Conservation (phyloP, 2,113 vertebrate genomes). For the Dolichallabes microphthalmus region DNA sequence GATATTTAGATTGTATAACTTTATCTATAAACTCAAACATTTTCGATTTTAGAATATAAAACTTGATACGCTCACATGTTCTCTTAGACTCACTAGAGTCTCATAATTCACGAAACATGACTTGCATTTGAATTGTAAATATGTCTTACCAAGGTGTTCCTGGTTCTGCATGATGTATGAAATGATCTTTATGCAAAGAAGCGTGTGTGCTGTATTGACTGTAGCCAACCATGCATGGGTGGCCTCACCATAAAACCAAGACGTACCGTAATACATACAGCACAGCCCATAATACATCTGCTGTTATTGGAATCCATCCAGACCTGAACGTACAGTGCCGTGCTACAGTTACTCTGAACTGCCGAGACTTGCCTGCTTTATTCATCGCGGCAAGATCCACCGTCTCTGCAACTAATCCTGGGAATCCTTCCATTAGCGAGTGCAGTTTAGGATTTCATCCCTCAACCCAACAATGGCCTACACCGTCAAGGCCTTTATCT, state of each 20-base stretch:
- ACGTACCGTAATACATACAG: background rate
- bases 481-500: background rate
- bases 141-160: background rate
- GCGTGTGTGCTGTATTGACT: background rate
- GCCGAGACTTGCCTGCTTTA: background rate
- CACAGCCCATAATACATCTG: too few species aligned
- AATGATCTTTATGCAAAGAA: background rate
- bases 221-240: background rate
- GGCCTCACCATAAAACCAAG: background rate
- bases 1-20: background rate
- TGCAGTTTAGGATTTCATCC: constrained; percentile 7
- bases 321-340: background rate
- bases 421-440: constrained; percentile 19
- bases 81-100: background rate
- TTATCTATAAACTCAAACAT: background rate
- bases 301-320: background rate
- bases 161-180: too few species aligned
- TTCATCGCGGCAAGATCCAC: background rate
- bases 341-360: background rate
- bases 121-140: background rate
- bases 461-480: background rate
- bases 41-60: background rate
- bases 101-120: background rate
- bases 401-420: background rate
- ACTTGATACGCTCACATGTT: background rate